Conservation (phyloP, 2,113 vertebrate species). For the Bufo bufo region DNA sequence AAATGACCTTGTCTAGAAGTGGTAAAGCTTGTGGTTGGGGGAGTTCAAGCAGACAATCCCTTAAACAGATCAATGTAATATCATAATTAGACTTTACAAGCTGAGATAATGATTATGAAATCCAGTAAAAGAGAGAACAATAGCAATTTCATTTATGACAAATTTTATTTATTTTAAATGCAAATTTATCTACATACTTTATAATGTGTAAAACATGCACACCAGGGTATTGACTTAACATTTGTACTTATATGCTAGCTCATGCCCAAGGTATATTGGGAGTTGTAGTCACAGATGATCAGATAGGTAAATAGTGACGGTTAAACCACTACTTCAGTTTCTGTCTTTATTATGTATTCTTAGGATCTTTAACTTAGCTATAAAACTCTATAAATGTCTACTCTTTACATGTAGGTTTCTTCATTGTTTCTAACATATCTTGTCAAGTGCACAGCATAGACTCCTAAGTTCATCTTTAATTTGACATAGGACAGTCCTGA, state of each 20-base stretch:
- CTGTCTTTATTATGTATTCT: not conserved
- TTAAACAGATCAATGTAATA: no score
- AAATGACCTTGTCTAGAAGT: no score
- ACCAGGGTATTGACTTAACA: not conserved
- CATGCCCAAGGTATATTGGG: not conserved
- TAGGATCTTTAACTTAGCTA: not conserved
- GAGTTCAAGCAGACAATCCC: no score
- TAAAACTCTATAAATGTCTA: not conserved
- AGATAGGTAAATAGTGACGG: not conserved
- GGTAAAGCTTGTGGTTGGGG: no score
- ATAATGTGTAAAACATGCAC: not conserved
- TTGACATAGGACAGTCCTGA: conserved; percentile 71
- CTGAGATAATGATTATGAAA: no score
- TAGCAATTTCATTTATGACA: no score
- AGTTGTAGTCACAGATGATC: not conserved
- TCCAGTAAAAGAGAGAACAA: no score
- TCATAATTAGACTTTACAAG: no score
- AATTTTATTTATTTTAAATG: not conserved
- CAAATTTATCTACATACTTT: not conserved
- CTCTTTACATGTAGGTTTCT: not conserved
- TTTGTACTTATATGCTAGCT: not conserved
- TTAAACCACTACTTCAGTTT: not conserved
- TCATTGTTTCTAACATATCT: conserved; percentile 61
- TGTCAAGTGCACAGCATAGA: conserved; percentile 76
- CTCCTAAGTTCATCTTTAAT: conserved; percentile 76